Evolutionary conservation across 2,113 vertebrate genomes (phyloP).

Genomic region (Corythaixoides concolor): DNA sequence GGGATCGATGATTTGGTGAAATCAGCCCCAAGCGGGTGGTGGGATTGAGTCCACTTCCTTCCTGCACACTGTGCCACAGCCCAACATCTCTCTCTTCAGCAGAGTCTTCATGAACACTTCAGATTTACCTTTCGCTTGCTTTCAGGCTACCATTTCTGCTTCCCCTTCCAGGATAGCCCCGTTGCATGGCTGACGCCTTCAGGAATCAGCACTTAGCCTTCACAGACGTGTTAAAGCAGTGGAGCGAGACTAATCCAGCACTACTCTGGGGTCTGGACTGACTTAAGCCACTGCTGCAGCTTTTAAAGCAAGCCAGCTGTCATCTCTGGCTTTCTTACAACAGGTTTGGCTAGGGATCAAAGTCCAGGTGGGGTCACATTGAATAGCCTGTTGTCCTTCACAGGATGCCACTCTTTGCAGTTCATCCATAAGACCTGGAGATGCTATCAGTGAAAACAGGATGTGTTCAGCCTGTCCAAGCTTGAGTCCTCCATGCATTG

Average conservation of each 20-base stretch:
- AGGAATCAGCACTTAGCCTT: constrained; percentile 9
- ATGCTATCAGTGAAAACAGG: neutral
- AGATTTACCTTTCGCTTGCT: neutral
- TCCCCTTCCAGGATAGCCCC: neutral
- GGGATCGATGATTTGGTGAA: neutral
- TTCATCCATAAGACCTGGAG: neutral
- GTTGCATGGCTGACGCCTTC: neutral
- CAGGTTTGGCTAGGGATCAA: neutral
- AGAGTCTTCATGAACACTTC: neutral
- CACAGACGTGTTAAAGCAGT: neutral
- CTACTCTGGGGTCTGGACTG: neutral
- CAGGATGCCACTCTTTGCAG: neutral
- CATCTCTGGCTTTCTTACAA: neutral
- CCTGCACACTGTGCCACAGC: neutral
- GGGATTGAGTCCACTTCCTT: neutral
- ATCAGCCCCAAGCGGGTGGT: neutral
- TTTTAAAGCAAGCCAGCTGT: neutral
- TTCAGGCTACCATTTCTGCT: neutral
- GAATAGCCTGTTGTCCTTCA: neutral
- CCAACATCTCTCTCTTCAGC: neutral
- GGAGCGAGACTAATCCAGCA: constrained; percentile 21
- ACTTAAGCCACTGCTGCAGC: neutral
- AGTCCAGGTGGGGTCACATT: neutral
- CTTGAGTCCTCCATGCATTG: neutral
- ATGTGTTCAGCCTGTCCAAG: neutral